Conservation (phyloP, 1,140 invertebrate genomes). For the Pseudomyrmex gracilis region DNA sequence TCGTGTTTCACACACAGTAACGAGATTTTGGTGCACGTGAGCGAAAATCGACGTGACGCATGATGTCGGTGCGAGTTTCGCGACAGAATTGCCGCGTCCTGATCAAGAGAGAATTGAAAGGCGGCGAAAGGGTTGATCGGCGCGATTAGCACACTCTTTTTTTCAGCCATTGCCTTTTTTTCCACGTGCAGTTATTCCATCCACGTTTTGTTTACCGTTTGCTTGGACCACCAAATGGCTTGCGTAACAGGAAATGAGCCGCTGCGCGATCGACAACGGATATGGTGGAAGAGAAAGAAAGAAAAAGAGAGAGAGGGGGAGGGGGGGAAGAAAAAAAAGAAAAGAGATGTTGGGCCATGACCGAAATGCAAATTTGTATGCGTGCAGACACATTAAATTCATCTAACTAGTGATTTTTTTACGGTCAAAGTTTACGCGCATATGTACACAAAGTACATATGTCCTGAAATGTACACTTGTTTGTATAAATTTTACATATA, state of each 20-base stretch:
- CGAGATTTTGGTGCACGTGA: background rate
- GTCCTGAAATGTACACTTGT: background rate
- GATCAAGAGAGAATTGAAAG: background rate
- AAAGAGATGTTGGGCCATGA: constrained; percentile 16
- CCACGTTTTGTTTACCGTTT: constrained; percentile 62
- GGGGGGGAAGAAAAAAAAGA: background rate
- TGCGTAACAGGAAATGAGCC: constrained; percentile 48
- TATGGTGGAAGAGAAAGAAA: constrained; percentile 2
- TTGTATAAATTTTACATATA: background rate
- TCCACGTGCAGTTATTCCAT: constrained; percentile 42
- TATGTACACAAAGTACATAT: background rate
- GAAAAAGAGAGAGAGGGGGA: background rate
- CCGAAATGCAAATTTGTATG: constrained; percentile 53
- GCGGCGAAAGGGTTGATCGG: background rate
- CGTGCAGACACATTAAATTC: constrained; percentile 10
- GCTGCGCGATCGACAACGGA: constrained; percentile 17
- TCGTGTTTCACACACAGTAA: background rate
- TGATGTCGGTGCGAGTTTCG: background rate
- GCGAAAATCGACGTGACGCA: background rate
- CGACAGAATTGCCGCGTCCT: background rate
- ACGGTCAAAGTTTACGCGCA: background rate
- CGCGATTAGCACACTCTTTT: constrained; percentile 17
- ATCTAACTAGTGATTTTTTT: background rate
- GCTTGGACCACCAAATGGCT: constrained; percentile 28
- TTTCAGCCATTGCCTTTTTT: constrained; percentile 17